A percentile compares a stretch with the other conserved stretches of the same genome.
phyloP scores from a whole-genome alignment of 2,113 vertebrate genomes.

The Callipepla squamata region DNA sequence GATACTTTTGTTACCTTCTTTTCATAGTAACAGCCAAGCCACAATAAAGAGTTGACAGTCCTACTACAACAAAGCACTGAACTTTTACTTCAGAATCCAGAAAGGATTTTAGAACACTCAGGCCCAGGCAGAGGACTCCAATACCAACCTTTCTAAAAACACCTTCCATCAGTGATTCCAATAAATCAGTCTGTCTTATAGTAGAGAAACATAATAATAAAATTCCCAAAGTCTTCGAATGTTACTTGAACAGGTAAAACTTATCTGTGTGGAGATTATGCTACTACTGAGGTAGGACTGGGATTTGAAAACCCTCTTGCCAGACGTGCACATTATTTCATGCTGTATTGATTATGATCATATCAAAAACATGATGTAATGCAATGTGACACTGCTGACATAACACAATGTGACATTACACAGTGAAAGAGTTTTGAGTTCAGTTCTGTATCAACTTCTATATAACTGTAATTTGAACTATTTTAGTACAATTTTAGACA shows the following conservation, averaged over 20 bases:
- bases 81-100: background rate
- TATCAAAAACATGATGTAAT: background rate
- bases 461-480: background rate
- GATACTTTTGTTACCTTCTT: background rate
- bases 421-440: background rate
- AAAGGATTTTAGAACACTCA: background rate
- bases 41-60: background rate
- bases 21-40: background rate
- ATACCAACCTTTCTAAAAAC: background rate
- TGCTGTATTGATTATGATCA: background rate
- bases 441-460: background rate
- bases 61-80: background rate
- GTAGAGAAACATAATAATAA: background rate
- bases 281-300: background rate
- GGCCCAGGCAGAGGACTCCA: background rate
- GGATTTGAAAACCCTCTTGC: background rate
- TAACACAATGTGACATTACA: background rate
- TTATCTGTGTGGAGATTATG: background rate
- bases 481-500: background rate
- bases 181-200: background rate
- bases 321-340: background rate
- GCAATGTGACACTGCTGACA: background rate
- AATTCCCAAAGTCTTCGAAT: background rate
- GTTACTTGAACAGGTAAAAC: background rate
- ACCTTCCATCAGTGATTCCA: rapidly evolving